A percentile compares a stretch with the other conserved stretches of the same genome.
Evolutionary conservation across 92 coral and sea anemone genomes (phyloP).

Genomic region (Porites rus): DNA sequence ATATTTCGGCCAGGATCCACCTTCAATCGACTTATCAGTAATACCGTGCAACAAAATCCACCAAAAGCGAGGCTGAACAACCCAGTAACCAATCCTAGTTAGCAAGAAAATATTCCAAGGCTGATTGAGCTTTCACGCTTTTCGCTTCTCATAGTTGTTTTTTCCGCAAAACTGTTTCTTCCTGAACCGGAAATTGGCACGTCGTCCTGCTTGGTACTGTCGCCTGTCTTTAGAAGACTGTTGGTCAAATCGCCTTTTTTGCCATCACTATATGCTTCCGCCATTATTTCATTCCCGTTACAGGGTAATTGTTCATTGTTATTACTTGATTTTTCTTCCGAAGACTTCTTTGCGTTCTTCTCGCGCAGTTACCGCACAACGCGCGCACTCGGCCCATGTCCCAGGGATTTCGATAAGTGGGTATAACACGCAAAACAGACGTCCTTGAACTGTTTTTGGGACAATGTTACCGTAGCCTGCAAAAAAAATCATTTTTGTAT

Average conservation of each 20-base stretch:
- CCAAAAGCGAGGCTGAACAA: not conserved
- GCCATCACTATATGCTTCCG: not conserved
- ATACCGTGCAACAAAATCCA: too few species aligned
- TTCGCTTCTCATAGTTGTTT: not conserved
- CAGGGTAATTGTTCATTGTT: not conserved
- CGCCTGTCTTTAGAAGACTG: not conserved
- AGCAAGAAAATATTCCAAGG: slow-evolving; percentile 38
- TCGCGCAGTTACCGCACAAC: slow-evolving; percentile 58
- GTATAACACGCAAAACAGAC: slow-evolving; percentile 76
- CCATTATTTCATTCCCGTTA: not conserved
- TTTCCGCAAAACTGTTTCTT: slow-evolving; percentile 16
- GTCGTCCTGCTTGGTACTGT: not conserved
- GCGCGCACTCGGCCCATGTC: slow-evolving; percentile 73
- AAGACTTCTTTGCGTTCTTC: not conserved
- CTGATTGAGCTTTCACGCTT: slow-evolving; percentile 29
- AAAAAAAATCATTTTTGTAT: not conserved
- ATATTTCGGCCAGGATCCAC: too few species aligned
- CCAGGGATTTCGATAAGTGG: slow-evolving; percentile 86
- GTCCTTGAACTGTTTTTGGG: slow-evolving; percentile 77
- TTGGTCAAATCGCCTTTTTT: not conserved
- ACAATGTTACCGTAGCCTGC: slow-evolving; percentile 90
- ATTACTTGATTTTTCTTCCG: not conserved
- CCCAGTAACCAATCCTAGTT: not conserved
- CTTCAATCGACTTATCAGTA: too few species aligned
- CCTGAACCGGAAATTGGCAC: not conserved